Conservation (phyloP, 2,113 vertebrate genomes). For the Hippopotamus amphibius region DNA sequence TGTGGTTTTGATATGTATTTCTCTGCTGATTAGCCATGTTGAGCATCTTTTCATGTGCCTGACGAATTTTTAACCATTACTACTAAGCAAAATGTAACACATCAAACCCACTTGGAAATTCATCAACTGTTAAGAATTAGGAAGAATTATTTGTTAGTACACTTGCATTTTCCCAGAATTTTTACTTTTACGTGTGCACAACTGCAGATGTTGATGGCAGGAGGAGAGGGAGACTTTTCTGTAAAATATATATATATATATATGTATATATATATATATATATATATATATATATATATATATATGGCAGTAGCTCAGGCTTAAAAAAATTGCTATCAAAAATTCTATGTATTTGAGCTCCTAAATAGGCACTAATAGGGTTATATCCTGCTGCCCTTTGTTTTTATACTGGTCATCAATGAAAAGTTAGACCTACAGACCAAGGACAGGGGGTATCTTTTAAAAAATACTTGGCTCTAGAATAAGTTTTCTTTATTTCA, state of each 20-base stretch:
- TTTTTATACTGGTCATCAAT: neutral
- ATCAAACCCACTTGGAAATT: constrained; percentile 37
- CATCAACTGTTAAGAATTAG: neutral
- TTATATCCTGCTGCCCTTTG: neutral
- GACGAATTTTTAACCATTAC: neutral
- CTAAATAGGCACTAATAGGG: neutral
- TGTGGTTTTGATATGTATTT: neutral
- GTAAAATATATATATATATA: neutral
- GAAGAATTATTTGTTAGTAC: neutral
- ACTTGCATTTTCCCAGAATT: neutral
- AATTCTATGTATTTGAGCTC: neutral
- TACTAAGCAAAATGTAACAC: neutral
- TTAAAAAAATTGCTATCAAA: neutral
- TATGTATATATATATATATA: no score
- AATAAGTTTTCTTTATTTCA: neutral
- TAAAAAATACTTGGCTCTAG: neutral
- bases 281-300: no score
- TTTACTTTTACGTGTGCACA: neutral
- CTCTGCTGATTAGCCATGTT: neutral
- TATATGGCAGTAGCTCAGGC: neutral
- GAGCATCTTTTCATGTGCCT: neutral
- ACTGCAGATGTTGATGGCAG: neutral
- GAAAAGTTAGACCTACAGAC: neutral
- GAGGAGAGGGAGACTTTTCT: neutral
- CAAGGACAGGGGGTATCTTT: neutral